Evolutionary conservation across 2,113 vertebrate species (phyloP).

Genomic region (human): GRCh38 chrX:126213001-126213500

Average conservation of each 20-base stretch:
- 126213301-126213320: neutral
- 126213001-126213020: neutral
- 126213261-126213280: neutral
- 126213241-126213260: neutral
- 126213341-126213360: neutral
- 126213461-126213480: neutral
- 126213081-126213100: neutral
- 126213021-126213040: neutral
- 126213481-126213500: neutral
- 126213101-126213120: neutral
- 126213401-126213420: neutral
- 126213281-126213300: neutral
- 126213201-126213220: neutral
- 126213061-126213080: neutral
- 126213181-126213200: neutral
- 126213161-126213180: neutral
- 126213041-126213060: neutral
- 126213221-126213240: neutral
- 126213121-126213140: neutral
- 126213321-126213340: neutral
- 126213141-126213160: neutral
- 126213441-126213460: neutral
- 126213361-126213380: neutral
- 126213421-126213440: neutral
- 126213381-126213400: neutral